phyloP scores from a whole-genome alignment of 2,113 vertebrate species.

The Paraplagusia blochii region DNA sequence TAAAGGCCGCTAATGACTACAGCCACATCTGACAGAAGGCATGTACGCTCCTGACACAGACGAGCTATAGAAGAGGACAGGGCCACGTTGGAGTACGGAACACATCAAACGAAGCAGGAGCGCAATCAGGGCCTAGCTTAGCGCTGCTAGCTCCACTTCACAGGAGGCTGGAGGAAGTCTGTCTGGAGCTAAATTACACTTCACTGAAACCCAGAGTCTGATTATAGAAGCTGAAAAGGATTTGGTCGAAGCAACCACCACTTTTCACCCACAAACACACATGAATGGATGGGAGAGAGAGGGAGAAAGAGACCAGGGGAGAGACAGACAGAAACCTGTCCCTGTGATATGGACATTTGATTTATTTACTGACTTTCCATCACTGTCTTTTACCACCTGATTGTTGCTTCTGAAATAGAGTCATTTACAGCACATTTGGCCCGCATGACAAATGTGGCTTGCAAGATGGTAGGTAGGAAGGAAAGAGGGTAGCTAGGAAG shows the following conservation, averaged over 20 bases:
- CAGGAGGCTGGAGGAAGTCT: conserved; percentile 69
- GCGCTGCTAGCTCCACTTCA: conserved; percentile 62
- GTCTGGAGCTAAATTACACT: conserved; percentile 76
- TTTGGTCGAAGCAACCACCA: conserved; percentile 65
- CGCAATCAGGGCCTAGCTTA: conserved; percentile 43
- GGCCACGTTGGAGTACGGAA: conserved; percentile 47
- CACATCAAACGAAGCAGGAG: conserved; percentile 53
- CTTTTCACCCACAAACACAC: conserved; percentile 59
- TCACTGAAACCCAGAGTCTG: conserved; percentile 67
- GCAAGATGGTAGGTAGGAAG: no score
- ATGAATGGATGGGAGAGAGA: conserved; percentile 27
- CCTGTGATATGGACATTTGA: background rate
- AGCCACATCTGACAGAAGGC: conserved; percentile 47
- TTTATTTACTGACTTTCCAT: no score
- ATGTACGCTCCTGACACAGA: conserved; percentile 39
- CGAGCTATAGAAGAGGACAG: conserved; percentile 56
- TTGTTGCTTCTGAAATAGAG: no score
- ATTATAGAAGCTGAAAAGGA: conserved; percentile 75
- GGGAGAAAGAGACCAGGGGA: no score
- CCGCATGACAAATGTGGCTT: no score
- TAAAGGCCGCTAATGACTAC: conserved; percentile 54
- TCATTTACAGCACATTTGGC: no score
- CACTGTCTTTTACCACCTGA: no score
- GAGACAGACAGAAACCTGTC: background rate
- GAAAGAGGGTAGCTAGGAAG: no score